These are phyloP conservation scores for Sitta carolinensis DNA, from an alignment of 2,797 vertebrate genomes.

Conservation along the genomic window DNA sequence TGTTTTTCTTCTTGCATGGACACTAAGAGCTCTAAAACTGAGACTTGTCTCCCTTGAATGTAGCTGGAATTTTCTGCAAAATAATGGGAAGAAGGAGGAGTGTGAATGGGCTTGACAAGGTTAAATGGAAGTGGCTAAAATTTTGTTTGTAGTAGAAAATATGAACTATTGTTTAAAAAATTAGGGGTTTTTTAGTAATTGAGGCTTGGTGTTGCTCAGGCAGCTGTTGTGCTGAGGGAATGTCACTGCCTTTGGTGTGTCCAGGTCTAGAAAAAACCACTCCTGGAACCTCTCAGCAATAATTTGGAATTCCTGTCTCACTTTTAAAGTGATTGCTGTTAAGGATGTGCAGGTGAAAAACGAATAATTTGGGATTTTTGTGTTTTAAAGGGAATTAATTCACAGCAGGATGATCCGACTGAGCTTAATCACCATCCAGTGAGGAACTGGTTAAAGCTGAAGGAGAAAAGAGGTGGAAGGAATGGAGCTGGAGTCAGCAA, in stretches of 20 bases:
- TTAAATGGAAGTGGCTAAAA: background rate
- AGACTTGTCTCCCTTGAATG: background rate
- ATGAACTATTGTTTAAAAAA: background rate
- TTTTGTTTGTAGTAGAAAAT: background rate
- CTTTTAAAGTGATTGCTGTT: background rate
- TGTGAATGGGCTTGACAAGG: background rate
- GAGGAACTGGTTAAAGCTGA: background rate
- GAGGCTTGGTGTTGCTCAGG: background rate
- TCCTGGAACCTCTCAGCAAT: background rate
- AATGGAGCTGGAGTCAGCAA: background rate
- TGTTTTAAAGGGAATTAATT: background rate
- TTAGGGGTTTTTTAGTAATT: fast-evolving
- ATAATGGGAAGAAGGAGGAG: background rate
- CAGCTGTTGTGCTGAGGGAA: background rate
- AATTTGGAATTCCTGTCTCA: background rate
- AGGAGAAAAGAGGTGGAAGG: background rate
- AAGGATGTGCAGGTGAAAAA: background rate
- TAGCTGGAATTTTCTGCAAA: background rate
- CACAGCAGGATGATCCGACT: background rate
- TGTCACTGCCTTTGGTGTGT: background rate
- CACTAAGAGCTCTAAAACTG: background rate
- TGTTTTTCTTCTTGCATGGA: background rate
- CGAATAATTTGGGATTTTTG: background rate
- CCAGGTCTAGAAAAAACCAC: background rate
- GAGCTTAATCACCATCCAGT: background rate